Percentiles rank a stretch among this genome's conserved stretches.
Conservation (phyloP, 2,113 vertebrate species). For the Dicrurus megarhynchus region DNA sequence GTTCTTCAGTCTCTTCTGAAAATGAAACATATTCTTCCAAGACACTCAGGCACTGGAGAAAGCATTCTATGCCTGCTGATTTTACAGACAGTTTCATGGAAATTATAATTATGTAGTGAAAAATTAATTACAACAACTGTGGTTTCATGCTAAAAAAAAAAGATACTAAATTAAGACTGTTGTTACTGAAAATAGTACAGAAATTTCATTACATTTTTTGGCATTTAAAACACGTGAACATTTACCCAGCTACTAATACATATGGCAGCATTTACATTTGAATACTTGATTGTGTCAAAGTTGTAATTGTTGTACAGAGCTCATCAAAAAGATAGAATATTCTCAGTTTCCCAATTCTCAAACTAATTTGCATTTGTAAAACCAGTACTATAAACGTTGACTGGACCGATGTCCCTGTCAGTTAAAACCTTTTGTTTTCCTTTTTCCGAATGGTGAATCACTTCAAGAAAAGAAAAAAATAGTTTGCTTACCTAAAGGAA, state of each 20-base stretch:
- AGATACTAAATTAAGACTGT: background rate
- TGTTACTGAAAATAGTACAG: background rate
- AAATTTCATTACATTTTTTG: background rate
- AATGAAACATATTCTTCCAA: background rate
- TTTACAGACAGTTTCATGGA: constrained; percentile 21
- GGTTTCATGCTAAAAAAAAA: constrained; percentile 36
- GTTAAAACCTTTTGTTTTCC: background rate
- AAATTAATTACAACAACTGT: constrained; percentile 28
- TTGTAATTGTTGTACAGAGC: background rate
- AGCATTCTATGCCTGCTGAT: background rate
- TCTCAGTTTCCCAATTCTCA: background rate
- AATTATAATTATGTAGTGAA: constrained; percentile 9
- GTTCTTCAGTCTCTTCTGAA: background rate
- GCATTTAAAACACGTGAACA: background rate
- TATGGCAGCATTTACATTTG: background rate
- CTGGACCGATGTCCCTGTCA: accelerated
- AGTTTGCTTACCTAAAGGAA: background rate
- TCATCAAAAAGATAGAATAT: background rate
- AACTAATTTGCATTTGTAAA: background rate
- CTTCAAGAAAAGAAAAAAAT: background rate
- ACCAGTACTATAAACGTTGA: background rate
- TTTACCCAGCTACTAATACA: background rate
- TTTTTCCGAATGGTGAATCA: background rate
- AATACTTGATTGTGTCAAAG: background rate
- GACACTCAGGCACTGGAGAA: background rate